phyloP scores from a whole-genome alignment of 2,797 vertebrate genomes.

The Petrocephalus schoutedeni region DNA sequence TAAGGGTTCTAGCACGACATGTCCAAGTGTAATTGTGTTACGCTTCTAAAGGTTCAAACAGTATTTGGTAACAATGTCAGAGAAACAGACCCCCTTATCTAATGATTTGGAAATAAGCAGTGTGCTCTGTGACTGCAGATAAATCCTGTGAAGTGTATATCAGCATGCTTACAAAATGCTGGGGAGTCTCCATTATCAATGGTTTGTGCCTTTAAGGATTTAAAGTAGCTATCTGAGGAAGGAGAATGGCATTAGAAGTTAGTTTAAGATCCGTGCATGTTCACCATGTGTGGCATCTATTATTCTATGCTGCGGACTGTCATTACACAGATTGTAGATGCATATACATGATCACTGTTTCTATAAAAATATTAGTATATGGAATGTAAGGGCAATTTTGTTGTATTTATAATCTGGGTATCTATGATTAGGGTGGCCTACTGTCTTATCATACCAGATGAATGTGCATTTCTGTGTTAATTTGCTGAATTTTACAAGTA shows the following conservation, averaged over 20 bases:
- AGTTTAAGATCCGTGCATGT: background rate
- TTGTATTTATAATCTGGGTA: background rate
- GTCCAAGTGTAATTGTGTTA: constrained; percentile 34
- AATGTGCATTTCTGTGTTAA: background rate
- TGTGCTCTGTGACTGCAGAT: background rate
- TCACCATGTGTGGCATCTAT: background rate
- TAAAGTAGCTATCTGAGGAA: background rate
- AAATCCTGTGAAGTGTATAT: constrained; percentile 1
- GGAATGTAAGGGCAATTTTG: background rate
- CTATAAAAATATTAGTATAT: background rate
- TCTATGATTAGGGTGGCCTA: background rate
- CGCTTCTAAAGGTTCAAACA: constrained; percentile 26
- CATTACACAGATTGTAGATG: background rate
- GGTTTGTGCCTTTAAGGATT: constrained; percentile 12
- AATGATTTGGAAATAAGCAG: background rate
- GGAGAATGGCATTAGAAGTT: background rate
- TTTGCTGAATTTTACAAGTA: background rate
- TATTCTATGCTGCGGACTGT: background rate
- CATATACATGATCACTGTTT: background rate
- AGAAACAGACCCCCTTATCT: background rate
- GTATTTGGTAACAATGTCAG: background rate
- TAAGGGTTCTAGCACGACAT: constrained; percentile 34
- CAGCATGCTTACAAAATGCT: background rate
- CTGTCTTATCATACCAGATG: background rate
- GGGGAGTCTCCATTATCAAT: background rate